phyloP scores from a whole-genome alignment of 2,113 vertebrate species.

The Pangasianodon gigas region DNA sequence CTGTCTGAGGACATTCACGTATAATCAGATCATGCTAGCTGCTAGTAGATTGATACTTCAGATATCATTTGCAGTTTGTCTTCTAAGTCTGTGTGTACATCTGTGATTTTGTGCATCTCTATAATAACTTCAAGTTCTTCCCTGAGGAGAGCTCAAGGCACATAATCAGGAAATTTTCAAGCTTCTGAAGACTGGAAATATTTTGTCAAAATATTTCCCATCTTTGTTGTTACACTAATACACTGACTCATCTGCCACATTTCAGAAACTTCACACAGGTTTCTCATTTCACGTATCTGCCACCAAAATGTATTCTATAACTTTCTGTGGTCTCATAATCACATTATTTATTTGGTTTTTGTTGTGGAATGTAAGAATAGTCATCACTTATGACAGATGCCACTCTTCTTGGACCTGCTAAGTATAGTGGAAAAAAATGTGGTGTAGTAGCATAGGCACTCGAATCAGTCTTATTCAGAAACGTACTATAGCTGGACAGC shows the following conservation, averaged over 20 bases:
- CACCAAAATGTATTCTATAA: neutral
- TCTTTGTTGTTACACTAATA: neutral
- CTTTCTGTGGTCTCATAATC: neutral
- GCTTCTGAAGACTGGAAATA: neutral
- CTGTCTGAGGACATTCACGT: neutral
- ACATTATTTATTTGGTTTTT: neutral
- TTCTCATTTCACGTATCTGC: neutral
- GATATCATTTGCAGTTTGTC: constrained; percentile 24
- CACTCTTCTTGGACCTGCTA: neutral
- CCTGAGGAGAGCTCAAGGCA: neutral
- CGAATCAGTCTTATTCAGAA: neutral
- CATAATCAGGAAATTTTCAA: neutral
- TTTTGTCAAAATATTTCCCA: neutral
- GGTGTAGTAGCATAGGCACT: neutral
- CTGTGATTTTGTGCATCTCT: constrained; percentile 37
- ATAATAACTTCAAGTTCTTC: neutral
- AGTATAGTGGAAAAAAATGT: neutral
- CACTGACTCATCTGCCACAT: neutral
- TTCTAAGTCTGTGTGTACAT: constrained; percentile 1
- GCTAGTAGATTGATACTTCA: neutral
- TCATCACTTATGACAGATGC: neutral
- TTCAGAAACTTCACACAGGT: neutral
- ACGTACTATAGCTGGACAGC: neutral
- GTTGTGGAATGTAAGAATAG: neutral
- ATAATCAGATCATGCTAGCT: constrained; percentile 5